Conservation (phyloP, 2,113 vertebrate species). For the Bubo blakistoni region DNA sequence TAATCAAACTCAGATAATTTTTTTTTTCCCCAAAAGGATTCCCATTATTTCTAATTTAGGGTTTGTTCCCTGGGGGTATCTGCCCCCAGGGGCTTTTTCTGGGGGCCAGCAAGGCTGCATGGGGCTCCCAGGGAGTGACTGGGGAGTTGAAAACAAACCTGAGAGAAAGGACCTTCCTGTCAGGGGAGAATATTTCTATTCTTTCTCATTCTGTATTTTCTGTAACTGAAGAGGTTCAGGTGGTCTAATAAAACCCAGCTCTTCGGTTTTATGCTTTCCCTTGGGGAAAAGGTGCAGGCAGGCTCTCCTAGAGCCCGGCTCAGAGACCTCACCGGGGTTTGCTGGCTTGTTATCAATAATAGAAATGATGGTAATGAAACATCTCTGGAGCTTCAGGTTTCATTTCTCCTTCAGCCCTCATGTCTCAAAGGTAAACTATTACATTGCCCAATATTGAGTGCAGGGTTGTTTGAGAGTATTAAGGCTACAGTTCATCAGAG, state of each 20-base stretch:
- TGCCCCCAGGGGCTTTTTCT: background rate
- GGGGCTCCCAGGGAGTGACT: background rate
- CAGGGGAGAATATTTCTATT: background rate
- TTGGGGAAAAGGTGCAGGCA: background rate
- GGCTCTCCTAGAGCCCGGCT: background rate
- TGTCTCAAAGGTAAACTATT: background rate
- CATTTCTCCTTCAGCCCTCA: background rate
- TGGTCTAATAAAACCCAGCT: background rate
- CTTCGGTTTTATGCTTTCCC: background rate
- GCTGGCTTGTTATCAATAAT: background rate
- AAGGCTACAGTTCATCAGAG: background rate
- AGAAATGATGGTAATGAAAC: background rate
- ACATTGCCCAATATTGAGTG: background rate
- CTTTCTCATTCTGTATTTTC: background rate
- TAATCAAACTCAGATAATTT: background rate
- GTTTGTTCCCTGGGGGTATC: background rate
- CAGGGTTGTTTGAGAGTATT: background rate
- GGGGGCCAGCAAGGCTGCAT: background rate
- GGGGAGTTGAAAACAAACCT: background rate
- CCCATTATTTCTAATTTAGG: background rate
- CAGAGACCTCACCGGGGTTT: fast-evolving
- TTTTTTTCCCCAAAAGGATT: background rate
- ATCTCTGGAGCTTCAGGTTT: background rate
- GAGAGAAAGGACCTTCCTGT: background rate
- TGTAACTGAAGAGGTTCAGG: background rate